Conservation (phyloP, 2,113 vertebrate species). For the Alaudala cheleensis region DNA sequence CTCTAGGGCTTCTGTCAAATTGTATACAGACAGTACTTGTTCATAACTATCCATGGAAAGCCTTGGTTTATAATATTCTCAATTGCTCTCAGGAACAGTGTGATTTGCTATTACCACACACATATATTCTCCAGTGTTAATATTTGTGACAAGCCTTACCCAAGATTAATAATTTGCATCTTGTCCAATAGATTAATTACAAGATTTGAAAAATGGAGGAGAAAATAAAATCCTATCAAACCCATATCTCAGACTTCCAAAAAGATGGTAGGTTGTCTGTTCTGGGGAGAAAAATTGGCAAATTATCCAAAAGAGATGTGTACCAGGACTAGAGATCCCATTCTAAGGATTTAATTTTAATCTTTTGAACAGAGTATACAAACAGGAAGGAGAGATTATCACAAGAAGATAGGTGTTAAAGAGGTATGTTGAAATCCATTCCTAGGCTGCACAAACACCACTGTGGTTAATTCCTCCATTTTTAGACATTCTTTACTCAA, state of each 20-base stretch:
- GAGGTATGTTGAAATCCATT: constrained; percentile 11
- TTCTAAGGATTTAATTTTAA: constrained; percentile 42
- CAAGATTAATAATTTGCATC: constrained; percentile 41
- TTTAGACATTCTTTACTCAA: constrained; percentile 31
- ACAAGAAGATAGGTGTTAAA: not conserved
- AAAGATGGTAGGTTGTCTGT: not conserved
- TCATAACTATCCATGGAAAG: not conserved
- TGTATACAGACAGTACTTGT: not conserved
- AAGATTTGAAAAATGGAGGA: not conserved
- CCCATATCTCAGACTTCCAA: not conserved
- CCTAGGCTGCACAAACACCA: not conserved
- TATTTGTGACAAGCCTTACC: not conserved
- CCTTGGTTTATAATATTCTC: not conserved
- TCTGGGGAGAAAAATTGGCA: not conserved
- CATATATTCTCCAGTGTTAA: not conserved
- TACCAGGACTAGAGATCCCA: not conserved
- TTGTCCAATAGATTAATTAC: constrained; percentile 18
- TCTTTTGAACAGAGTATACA: not conserved
- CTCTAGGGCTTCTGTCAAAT: not conserved
- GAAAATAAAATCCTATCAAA: constrained; percentile 30
- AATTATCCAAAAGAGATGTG: not conserved
- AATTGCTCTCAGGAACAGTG: not conserved
- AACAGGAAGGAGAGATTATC: constrained; percentile 5
- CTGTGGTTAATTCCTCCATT: constrained; percentile 39
- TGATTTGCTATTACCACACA: not conserved